Conservation (phyloP, 2,113 vertebrate genomes). For the Halichoerus grypus region DNA sequence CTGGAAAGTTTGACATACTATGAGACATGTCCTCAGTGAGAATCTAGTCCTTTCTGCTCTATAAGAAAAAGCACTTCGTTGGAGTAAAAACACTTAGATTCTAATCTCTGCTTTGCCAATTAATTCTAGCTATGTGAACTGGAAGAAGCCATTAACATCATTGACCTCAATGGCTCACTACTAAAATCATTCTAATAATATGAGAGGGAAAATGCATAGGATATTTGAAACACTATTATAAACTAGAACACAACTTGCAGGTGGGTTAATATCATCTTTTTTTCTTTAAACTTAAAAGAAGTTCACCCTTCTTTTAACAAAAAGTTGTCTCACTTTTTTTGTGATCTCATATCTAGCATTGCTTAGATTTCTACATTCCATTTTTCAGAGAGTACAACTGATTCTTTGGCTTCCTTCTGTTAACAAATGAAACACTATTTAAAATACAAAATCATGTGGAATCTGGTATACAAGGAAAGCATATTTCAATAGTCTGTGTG, state of each 20-base stretch:
- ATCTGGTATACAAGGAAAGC: background rate
- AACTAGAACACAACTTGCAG: background rate
- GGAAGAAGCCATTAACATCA: background rate
- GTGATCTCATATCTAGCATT: background rate
- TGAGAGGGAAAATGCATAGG: background rate
- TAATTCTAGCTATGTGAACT: background rate
- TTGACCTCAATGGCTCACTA: background rate
- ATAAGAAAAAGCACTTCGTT: background rate
- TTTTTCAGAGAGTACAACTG: background rate
- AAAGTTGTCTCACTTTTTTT: background rate
- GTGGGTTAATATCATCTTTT: background rate
- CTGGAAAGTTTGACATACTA: background rate
- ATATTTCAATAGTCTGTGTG: background rate
- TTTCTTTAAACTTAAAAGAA: background rate
- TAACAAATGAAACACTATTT: background rate
- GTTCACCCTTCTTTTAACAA: too few relatives aligned
- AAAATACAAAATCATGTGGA: background rate
- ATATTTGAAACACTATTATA: background rate
- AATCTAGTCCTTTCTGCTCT: background rate
- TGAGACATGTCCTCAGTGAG: background rate
- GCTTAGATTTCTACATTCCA: background rate
- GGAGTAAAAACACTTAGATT: background rate
- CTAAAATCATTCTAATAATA: background rate
- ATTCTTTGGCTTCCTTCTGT: background rate
- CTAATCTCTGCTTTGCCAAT: background rate